These are phyloP conservation scores for Lasioglossum marginatum DNA, from an alignment of 2,888 invertebrate species.

Conservation along the genomic window DNA sequence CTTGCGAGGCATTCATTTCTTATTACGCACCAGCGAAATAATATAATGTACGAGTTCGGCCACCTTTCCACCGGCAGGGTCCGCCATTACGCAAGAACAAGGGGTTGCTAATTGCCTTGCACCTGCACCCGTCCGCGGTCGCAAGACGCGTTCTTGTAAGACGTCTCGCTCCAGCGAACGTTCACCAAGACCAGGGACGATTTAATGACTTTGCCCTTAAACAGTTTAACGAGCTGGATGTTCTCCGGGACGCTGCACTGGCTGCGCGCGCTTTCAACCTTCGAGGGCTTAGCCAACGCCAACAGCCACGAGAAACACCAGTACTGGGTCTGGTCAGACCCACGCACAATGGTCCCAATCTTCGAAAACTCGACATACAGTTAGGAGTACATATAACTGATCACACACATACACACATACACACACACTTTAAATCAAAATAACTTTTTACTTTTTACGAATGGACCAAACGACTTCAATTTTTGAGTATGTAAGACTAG, in stretches of 20 bases:
- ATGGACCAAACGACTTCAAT: no score
- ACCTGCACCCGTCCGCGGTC: conserved; percentile 57
- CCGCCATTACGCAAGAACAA: conserved; percentile 55
- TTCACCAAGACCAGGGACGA: conserved; percentile 35
- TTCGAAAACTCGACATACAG: no score
- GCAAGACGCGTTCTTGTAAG: conserved; percentile 45
- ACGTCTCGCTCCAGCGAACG: conserved; percentile 45
- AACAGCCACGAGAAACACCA: neutral
- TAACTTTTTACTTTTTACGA: no score
- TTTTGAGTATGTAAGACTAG: no score
- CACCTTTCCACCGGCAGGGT: conserved; percentile 38
- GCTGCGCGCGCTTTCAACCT: neutral
- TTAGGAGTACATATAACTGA: no score
- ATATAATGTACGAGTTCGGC: conserved; percentile 50
- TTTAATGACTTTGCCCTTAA: conserved; percentile 61
- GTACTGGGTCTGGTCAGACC: neutral
- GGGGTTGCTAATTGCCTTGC: conserved; percentile 64
- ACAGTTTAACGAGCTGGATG: conserved; percentile 57
- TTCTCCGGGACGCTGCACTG: conserved; percentile 2
- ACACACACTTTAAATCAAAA: no score
- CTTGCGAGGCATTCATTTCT: conserved; percentile 35
- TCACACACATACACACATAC: no score
- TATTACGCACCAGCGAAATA: conserved; percentile 39
- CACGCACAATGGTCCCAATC: neutral
- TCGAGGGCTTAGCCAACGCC: neutral